Conservation (phyloP, 2,888 invertebrate genomes). For the Gymnocheta viridis region DNA sequence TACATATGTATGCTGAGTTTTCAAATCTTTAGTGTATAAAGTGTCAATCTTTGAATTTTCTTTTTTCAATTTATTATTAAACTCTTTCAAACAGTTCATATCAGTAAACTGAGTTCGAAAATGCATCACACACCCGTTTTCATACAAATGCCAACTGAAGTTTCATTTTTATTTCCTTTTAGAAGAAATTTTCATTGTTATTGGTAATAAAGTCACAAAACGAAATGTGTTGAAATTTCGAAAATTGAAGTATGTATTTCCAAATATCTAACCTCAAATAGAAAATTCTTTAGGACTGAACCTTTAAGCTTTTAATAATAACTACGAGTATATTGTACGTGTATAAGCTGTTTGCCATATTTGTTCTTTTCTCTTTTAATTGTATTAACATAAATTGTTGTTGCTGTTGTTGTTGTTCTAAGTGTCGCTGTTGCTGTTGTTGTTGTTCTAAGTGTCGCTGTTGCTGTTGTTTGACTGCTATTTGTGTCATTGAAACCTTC, state of each 20-base stretch:
- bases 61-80: not conserved
- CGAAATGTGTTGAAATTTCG: not conserved
- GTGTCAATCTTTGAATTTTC: conserved; percentile 45
- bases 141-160: not conserved
- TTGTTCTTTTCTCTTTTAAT: conserved; percentile 17
- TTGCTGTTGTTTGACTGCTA: conserved; percentile 20
- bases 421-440: conserved; percentile 19
- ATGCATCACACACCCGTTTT: not conserved
- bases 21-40: conserved; percentile 35
- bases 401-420: conserved; percentile 28
- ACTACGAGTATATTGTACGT: too few relatives aligned
- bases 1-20: not conserved
- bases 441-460: conserved; percentile 24
- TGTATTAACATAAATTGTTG: conserved; percentile 56
- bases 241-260: not conserved
- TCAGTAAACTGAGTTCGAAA: not conserved
- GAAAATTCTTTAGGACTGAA: too few relatives aligned
- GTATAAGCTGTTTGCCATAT: not conserved
- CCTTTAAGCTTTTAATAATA: too few relatives aligned
- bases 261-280: too few relatives aligned
- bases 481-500: conserved; percentile 36
- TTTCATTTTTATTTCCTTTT: not conserved
- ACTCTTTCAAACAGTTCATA: not conserved
- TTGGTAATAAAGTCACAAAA: not conserved
- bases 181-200: not conserved